A percentile compares a stretch with the other conserved stretches of the same genome.
phyloP scores from a whole-genome alignment of 2,797 vertebrate species.

The Tauraco hartlaubi region DNA sequence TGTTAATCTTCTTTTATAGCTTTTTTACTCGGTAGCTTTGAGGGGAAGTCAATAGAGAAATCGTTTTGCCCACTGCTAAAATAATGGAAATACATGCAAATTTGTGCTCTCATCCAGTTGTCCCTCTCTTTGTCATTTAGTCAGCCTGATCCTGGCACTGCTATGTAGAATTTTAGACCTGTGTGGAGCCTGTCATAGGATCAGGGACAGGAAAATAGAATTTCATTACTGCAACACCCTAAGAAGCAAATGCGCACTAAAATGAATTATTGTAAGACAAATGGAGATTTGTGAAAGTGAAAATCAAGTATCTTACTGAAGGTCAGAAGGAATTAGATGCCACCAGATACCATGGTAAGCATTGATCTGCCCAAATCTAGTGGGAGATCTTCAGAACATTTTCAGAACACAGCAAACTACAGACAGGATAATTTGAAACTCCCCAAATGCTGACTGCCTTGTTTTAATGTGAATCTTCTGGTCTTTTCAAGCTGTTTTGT shows the following conservation, averaged over 20 bases:
- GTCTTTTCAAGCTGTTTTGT: not conserved
- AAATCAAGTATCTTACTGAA: not conserved
- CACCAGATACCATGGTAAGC: not conserved
- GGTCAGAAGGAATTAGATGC: not conserved
- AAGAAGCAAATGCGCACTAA: not conserved
- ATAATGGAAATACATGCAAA: not conserved
- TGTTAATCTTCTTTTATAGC: conserved; percentile 25
- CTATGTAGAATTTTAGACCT: not conserved
- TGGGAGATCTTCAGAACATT: not conserved
- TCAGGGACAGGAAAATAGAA: not conserved
- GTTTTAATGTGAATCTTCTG: not conserved
- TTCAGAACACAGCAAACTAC: too few relatives aligned
- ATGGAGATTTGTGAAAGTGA: not conserved
- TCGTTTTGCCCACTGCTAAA: not conserved
- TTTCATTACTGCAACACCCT: not conserved
- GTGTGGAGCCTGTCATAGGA: not conserved
- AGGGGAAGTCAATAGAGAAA: not conserved
- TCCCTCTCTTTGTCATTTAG: not conserved
- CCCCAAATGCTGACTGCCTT: not conserved
- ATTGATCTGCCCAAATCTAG: not conserved
- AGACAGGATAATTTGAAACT: not conserved
- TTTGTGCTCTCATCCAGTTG: not conserved
- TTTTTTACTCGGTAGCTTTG: conserved; percentile 5
- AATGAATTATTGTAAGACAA: not conserved
- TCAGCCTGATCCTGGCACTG: not conserved